Conservation (phyloP, 2,888 invertebrate species). For the Drosophila conformis region DNA sequence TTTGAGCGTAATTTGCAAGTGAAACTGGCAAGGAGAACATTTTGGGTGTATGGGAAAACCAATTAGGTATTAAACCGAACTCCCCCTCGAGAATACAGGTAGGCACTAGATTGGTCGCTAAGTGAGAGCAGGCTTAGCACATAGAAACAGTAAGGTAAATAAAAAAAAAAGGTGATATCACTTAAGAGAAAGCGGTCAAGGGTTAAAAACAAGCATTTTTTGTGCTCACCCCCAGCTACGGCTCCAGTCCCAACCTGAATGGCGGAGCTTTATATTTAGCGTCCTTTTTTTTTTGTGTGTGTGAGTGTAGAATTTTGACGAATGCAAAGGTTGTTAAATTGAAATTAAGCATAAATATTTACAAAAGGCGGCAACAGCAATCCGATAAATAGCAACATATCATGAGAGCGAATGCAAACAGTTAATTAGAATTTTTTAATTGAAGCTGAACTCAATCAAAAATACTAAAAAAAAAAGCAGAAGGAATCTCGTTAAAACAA, state of each 20-base stretch:
- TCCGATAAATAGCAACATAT: conserved; percentile 72
- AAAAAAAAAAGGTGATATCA: conserved; percentile 56
- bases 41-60: conserved; percentile 31
- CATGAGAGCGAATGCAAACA: conserved; percentile 59
- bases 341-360: conserved; percentile 78
- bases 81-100: conserved; percentile 31
- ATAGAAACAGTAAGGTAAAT: conserved; percentile 21
- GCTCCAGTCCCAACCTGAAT: conserved; percentile 12
- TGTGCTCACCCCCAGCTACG: conserved; percentile 27
- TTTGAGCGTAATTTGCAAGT: conserved; percentile 62
- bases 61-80: conserved; percentile 26
- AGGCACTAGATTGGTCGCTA: conserved; percentile 23
- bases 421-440: conserved; percentile 57
- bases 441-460: conserved; percentile 28
- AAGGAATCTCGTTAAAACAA: conserved; percentile 10
- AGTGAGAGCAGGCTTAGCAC: conserved; percentile 11
- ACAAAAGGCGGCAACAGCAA: conserved; percentile 60
- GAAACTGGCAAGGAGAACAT: conserved; percentile 19
- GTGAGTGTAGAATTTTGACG: conserved; percentile 21
- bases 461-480: conserved; percentile 10
- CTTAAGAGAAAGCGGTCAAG: conserved; percentile 40
- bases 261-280: conserved; percentile 40
- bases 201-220: conserved; percentile 55
- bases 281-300: conserved; percentile 42
- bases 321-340: conserved; percentile 70